phyloP scores from a whole-genome alignment of 2,113 vertebrate species.

The Cyrtonyx montezumae region DNA sequence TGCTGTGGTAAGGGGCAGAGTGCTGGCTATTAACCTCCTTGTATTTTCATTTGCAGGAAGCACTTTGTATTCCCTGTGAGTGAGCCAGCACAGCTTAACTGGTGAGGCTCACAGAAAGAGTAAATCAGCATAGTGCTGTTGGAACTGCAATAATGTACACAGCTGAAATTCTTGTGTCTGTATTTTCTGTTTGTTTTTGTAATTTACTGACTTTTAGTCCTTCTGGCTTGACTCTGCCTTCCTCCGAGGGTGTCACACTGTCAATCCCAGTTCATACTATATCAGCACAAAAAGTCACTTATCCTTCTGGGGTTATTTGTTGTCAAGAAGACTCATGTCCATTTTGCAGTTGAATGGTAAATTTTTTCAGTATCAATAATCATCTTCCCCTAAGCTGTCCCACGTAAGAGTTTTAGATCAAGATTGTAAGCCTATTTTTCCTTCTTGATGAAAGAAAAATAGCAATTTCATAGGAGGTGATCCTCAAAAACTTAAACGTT shows the following conservation, averaged over 20 bases:
- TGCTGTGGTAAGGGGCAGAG: not conserved
- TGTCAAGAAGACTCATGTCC: not conserved
- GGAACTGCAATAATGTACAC: conserved; percentile 28
- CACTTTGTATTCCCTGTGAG: not conserved
- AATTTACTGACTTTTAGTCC: conserved; percentile 62
- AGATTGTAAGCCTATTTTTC: too few relatives aligned
- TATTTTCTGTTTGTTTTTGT: conserved; percentile 44
- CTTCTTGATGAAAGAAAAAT: not conserved
- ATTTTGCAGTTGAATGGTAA: not conserved
- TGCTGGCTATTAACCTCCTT: not conserved
- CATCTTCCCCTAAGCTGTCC: not conserved
- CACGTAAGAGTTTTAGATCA: not conserved
- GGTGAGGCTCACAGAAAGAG: conserved; percentile 6
- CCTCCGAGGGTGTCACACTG: conserved; percentile 23
- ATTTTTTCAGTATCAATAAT: conserved; percentile 15
- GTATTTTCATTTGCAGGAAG: not conserved
- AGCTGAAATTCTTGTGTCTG: conserved; percentile 7
- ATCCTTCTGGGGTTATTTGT: not conserved
- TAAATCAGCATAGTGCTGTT: conserved; percentile 31
- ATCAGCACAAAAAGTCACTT: conserved; percentile 12
- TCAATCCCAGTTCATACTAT: conserved; percentile 17
- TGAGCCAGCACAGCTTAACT: not conserved
- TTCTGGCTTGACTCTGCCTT: conserved; percentile 43
- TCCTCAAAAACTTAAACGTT: not conserved
- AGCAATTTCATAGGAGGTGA: not conserved